Conservation (phyloP, 1,140 invertebrate genomes). For the Diabrotica virgifera region DNA sequence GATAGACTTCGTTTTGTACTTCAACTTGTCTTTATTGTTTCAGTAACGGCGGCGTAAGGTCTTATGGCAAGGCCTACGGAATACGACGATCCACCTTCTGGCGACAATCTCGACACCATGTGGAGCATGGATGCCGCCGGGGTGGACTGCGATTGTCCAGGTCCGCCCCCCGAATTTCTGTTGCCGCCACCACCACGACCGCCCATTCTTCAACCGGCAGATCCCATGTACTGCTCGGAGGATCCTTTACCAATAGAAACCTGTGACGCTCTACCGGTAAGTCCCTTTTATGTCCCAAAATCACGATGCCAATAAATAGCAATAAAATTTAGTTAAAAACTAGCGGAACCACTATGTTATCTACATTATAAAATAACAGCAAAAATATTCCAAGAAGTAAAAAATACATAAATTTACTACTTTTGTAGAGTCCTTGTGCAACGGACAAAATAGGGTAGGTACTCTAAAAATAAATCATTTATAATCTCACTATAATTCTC, state of each 20-base stretch:
- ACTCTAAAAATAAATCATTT: no score
- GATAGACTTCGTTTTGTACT: no score
- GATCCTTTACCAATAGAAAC: constrained; percentile 47
- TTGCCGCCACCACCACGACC: constrained; percentile 45
- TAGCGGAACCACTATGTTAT: no score
- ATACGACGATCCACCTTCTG: constrained; percentile 14
- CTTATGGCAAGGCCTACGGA: constrained; percentile 11
- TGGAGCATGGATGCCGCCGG: constrained; percentile 45
- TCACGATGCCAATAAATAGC: no score
- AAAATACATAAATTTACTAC: no score
- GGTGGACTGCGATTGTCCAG: constrained; percentile 46
- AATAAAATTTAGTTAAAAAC: no score
- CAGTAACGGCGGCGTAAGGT: constrained; percentile 9
- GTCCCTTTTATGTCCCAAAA: constrained; percentile 13
- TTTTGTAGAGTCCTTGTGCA: no score
- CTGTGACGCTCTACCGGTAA: constrained; percentile 48
- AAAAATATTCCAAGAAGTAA: no score
- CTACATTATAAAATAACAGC: no score
- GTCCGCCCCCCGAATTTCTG: constrained; percentile 45
- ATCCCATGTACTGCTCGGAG: constrained; percentile 45
- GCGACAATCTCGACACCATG: constrained; percentile 28
- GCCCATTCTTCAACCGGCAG: constrained; percentile 43
- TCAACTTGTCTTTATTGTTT: not conserved
- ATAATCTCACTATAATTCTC: no score
- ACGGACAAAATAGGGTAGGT: no score